Evolutionary conservation across 2,888 invertebrate species (phyloP).

Genomic region (Nomada fucata): DNA sequence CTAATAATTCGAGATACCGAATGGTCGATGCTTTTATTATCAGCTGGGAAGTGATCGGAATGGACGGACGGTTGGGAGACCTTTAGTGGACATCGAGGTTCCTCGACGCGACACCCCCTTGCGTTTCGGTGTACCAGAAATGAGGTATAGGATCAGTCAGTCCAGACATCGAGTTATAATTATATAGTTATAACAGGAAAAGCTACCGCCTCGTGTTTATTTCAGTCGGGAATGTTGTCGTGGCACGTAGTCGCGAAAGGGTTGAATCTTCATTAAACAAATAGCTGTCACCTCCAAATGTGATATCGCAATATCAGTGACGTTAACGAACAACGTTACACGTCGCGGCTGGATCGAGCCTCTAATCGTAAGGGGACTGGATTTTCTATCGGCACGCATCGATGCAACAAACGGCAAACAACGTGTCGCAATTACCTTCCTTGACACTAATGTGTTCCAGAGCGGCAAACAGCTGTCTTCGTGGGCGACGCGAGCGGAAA

Average conservation of each 20-base stretch:
- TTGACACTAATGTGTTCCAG: conserved; percentile 54
- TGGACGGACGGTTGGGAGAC: conserved; percentile 11
- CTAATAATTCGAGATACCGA: conserved; percentile 73
- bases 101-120: conserved; percentile 36
- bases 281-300: not conserved
- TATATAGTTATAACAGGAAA: no score
- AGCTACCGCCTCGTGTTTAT: no score
- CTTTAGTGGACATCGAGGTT: conserved; percentile 27
- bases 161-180: no score
- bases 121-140: no score
- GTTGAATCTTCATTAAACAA: not conserved
- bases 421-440: conserved; percentile 38
- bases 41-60: conserved; percentile 22
- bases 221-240: no score
- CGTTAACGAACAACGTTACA: conserved; percentile 8
- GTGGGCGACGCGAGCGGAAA: conserved; percentile 45
- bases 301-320: not conserved
- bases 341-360: not conserved
- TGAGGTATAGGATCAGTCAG: no score
- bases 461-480: conserved; percentile 39
- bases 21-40: conserved; percentile 65
- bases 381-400: not conserved
- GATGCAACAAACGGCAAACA: conserved; percentile 16
- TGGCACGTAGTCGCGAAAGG: no score
- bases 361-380: conserved; percentile 8